Conservation (phyloP, 1,140 invertebrate genomes). For the Telenomus remus region DNA sequence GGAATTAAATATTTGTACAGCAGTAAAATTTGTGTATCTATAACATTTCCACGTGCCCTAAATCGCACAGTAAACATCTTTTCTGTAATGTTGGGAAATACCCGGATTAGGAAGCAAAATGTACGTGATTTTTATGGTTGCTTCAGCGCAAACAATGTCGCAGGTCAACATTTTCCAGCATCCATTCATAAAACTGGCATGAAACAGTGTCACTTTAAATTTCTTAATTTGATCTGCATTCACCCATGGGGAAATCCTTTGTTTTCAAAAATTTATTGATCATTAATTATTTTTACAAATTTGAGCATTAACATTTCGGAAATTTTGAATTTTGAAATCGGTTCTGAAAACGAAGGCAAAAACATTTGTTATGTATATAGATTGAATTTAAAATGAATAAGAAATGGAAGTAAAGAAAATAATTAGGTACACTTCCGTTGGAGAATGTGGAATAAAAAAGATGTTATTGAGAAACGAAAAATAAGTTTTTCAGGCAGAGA, state of each 20-base stretch:
- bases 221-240: no score
- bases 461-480: no score
- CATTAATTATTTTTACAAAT: no score
- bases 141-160: neutral
- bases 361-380: no score
- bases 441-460: neutral
- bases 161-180: neutral
- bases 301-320: no score
- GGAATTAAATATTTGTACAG: slow-evolving; percentile 2
- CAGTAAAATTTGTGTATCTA: slow-evolving; percentile 2
- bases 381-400: no score
- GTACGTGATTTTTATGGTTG: slow-evolving; percentile 4
- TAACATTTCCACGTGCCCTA: neutral
- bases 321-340: no score
- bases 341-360: no score
- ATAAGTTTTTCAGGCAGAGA: neutral
- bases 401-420: neutral
- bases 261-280: no score
- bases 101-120: neutral
- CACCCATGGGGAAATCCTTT: no score
- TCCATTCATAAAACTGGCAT: no score
- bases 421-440: neutral
- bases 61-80: slow-evolving; percentile 1
- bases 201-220: neutral
- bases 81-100: neutral